Percentiles rank a stretch among this genome's conserved stretches.
Conservation (phyloP, 1,140 invertebrate genomes). For the Pseudomyrmex cubaensis region DNA sequence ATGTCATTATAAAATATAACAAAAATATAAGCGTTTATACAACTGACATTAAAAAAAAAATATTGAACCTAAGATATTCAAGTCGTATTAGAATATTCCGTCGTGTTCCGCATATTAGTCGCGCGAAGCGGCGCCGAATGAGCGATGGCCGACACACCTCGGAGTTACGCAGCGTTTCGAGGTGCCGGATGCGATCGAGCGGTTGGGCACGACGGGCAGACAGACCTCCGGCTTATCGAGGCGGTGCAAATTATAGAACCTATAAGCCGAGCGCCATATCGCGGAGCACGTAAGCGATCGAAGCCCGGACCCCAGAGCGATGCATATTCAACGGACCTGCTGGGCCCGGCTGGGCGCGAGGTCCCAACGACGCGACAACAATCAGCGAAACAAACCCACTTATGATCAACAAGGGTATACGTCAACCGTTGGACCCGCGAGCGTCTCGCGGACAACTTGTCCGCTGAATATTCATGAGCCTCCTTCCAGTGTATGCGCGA, state of each 20-base stretch:
- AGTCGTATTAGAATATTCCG: neutral
- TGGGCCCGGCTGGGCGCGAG: conserved; percentile 43
- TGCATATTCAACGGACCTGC: conserved; percentile 77
- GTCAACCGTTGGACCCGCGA: conserved; percentile 74
- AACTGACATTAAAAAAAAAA: neutral
- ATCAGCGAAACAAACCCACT: conserved; percentile 83
- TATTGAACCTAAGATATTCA: neutral
- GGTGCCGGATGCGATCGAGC: conserved; percentile 53
- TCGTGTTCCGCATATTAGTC: neutral
- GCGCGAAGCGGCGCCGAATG: conserved; percentile 24
- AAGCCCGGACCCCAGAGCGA: conserved; percentile 43
- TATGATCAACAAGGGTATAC: conserved; percentile 82
- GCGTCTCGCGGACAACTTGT: conserved; percentile 79
- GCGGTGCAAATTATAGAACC: conserved; percentile 73
- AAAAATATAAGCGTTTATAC: neutral
- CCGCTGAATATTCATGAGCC: conserved; percentile 81
- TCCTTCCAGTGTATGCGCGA: conserved; percentile 38
- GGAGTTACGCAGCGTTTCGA: conserved; percentile 58
- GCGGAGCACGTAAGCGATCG: conserved; percentile 44
- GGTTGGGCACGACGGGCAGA: conserved; percentile 16
- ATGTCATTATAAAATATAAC: neutral
- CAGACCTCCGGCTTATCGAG: conserved; percentile 62
- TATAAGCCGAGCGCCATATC: conserved; percentile 71
- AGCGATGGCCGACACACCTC: conserved; percentile 46
- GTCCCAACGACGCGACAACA: conserved; percentile 76